phyloP scores from a whole-genome alignment of 2,888 invertebrate genomes.

The Cordylochernes scorpioides region DNA sequence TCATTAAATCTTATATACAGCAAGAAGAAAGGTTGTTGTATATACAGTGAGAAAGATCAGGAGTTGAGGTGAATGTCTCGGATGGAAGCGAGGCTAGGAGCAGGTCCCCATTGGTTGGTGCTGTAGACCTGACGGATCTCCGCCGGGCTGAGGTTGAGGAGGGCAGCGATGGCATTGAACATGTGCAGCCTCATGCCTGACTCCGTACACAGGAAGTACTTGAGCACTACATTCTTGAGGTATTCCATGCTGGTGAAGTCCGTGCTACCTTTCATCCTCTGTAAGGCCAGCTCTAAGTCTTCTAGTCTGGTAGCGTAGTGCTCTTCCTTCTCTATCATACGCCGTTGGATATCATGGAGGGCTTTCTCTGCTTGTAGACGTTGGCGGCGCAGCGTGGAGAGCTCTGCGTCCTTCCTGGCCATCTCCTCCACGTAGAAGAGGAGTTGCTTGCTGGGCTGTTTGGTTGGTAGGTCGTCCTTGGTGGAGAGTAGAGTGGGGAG shows the following conservation, averaged over 20 bases:
- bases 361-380: constrained; percentile 32
- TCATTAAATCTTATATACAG: too few species aligned
- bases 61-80: too few species aligned
- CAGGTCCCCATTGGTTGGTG: too few species aligned
- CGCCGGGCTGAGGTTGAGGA: constrained; percentile 44
- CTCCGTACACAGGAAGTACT: constrained; percentile 44
- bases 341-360: constrained; percentile 28
- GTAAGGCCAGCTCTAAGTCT: too few species aligned
- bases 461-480: constrained; percentile 17
- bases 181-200: constrained; percentile 43
- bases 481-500: constrained; percentile 7
- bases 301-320: constrained; percentile 29
- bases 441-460: too few species aligned
- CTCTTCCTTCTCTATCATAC: constrained; percentile 22
- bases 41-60: too few species aligned
- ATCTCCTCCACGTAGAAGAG: constrained; percentile 56
- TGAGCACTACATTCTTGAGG: constrained; percentile 61
- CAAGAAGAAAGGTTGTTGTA: too few species aligned
- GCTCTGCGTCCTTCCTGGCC: constrained; percentile 49
- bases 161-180: constrained; percentile 64
- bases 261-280: constrained; percentile 26
- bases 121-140: constrained; percentile 36
- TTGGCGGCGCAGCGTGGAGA: constrained; percentile 39
- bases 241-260: constrained; percentile 45
- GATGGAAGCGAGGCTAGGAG: too few species aligned